These are phyloP conservation scores for Psilopogon haemacephalus DNA, from an alignment of 2,113 vertebrate genomes.

Conservation along the genomic window DNA sequence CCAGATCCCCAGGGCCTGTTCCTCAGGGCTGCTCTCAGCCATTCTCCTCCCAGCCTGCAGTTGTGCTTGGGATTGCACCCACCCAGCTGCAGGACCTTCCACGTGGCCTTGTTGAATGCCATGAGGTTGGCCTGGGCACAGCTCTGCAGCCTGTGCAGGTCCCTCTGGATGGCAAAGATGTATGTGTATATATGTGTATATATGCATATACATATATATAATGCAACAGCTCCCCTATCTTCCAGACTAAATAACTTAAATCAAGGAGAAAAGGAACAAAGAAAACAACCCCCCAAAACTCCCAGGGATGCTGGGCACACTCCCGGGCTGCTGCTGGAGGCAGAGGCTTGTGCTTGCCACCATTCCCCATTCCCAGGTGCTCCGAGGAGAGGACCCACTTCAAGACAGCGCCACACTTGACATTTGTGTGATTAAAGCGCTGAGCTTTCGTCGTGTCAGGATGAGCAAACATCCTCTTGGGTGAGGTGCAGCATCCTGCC, in stretches of 20 bases:
- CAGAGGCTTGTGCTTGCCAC: background rate
- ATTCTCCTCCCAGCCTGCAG: too few species aligned
- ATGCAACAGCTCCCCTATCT: conserved; percentile 75
- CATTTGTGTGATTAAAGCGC: background rate
- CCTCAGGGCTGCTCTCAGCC: too few species aligned
- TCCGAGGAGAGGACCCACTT: background rate
- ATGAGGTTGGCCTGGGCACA: too few species aligned
- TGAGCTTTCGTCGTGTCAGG: background rate
- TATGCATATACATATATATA: too few species aligned
- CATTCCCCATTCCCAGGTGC: background rate
- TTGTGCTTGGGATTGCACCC: too few species aligned
- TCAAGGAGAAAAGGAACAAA: background rate
- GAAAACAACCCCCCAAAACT: too few species aligned
- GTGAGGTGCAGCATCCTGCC: background rate
- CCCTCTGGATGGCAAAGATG: too few species aligned
- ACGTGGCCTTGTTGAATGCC: too few species aligned
- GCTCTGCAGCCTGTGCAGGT: too few species aligned
- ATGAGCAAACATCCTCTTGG: background rate
- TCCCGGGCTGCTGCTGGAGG: background rate
- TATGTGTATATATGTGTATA: too few species aligned
- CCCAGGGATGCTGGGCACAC: background rate
- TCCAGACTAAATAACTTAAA: conserved; percentile 54
- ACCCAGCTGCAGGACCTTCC: too few species aligned
- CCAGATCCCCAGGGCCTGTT: too few species aligned
- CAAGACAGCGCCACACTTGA: background rate